Evolutionary conservation across 1,140 invertebrate genomes (phyloP), one percentile per base, ranked within the genome.

Genomic region (Diachasma alloeum): DNA sequence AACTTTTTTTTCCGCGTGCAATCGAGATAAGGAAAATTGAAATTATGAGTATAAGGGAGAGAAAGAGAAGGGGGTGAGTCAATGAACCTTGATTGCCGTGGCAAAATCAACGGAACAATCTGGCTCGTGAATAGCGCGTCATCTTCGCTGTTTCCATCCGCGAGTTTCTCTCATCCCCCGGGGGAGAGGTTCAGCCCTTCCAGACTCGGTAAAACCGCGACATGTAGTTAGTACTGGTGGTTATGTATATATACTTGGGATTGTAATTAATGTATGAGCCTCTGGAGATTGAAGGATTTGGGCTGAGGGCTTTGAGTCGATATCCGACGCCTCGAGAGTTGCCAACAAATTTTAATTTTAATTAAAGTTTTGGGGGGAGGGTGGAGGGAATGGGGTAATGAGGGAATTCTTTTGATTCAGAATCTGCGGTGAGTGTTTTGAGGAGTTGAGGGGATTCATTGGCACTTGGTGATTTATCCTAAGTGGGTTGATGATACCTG

Each of bases 191-290:
- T 53, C 48, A 53, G 48, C 48, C 48, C 48, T 53, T 53, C 48
- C 48, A 53, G 48, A 53, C 48, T n/a, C 48, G 48, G 48, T 53
- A 53, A 53, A 53, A 53, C 48, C 48, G 48, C 48, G 48, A 53
- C 48, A 53, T 53, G 48, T 17, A 53, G 48, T 53, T 53, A 53
- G 48, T n/a, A 53, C 15, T 53, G 44, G 44, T 46, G 44, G 44
- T 9, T 46, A 46, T 53, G 15, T 53, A 17, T 53, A 53, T 36
- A 72, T 37, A 53, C 48, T 56, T 31, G 48, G 19, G 15, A 56
- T 31, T 73, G 74, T 79, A 79, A 79, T 79, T 79, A 79, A 79
- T 76, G 42, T 79, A 79, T 70, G 74, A 72, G 63, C 44, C 78
- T 74, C 78, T 67, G 56, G 78, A 68, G 78, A 76, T 71, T 79